Evolutionary conservation across 2,888 invertebrate genomes (phyloP).

Genomic region (Idaea aversata): DNA sequence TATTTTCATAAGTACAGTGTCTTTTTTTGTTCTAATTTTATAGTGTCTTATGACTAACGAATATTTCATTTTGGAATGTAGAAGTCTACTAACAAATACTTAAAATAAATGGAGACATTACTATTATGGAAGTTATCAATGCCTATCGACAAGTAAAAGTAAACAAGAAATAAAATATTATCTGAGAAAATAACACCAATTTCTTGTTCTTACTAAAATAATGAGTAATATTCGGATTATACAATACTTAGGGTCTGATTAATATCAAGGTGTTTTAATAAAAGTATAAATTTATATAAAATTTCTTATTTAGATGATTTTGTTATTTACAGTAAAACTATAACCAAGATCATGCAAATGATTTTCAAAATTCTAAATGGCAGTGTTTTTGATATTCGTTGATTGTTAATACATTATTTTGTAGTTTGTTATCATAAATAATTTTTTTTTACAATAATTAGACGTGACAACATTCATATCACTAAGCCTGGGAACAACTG

Average conservation of each 20-base stretch:
- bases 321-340: no score
- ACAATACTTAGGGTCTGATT: neutral
- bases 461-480: neutral
- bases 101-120: neutral
- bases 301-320: no score
- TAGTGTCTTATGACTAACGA: slow-evolving; percentile 11
- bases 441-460: neutral
- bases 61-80: neutral
- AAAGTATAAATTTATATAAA: neutral
- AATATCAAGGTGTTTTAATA: neutral
- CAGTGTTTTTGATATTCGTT: neutral
- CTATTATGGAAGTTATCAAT: neutral
- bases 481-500: no score
- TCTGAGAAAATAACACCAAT: neutral
- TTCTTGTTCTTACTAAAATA: neutral
- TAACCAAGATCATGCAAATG: no score
- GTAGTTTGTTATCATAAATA: neutral
- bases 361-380: neutral
- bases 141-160: neutral
- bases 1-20: slow-evolving; percentile 11
- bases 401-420: neutral
- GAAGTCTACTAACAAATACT: neutral
- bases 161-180: neutral
- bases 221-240: neutral
- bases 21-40: slow-evolving; percentile 24